Base-by-base conservation (phyloP, 53 echinoderm and acorn worm genomes). In the Paracentrotus lividus region DNA sequence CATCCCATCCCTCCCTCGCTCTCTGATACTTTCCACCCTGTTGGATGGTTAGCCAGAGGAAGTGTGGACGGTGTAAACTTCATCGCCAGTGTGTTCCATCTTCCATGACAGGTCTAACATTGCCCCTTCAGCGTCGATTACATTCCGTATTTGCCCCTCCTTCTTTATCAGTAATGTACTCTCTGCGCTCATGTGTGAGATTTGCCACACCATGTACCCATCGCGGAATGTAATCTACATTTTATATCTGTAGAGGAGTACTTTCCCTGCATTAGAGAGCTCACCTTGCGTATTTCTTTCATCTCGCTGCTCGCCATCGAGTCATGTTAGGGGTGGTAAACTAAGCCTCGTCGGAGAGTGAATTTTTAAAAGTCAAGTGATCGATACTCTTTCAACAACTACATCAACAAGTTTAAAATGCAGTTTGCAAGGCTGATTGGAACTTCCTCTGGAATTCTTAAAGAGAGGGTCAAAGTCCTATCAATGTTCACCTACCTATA, bases 211-310 rank as follows among this genome's bases (percentile, higher is more conserved):
- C 64, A 89, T 43, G 89, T 66, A 40, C 36, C 89, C 32, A 89
- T 61, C 60, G 24, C 15, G 24, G 60, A 89, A 89, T 89, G 89
- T 89, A 89, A 89, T 89, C 89, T 89, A 34, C 89, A 89, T 89
- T 64, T 89, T 89, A 43, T 61, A 89, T 89, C 64, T 65, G 18
- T 59, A 44, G 8, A 1, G 24, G 43, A 58, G 60, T 44, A 21
- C 47, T 61, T 76, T 77, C 33, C 77, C 27, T 86, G 86, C 86
- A 86, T 86, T 56, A 86, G 56, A 38, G 18, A 14, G 34, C 4
- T 57, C 21, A 13, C 27, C 20, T 23, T 85, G n/a, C 86, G 55
- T 55, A 1, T 21, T 34, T 23, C 36, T 54, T 56, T 8, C 86
- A 18, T 56, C 54, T 3, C 47, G 26, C 47, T 47, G 47, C 81